A percentile compares a stretch with the other conserved stretches of the same genome.
phyloP scores from a whole-genome alignment of 2,113 vertebrate genomes.

The Cairina moschata region DNA sequence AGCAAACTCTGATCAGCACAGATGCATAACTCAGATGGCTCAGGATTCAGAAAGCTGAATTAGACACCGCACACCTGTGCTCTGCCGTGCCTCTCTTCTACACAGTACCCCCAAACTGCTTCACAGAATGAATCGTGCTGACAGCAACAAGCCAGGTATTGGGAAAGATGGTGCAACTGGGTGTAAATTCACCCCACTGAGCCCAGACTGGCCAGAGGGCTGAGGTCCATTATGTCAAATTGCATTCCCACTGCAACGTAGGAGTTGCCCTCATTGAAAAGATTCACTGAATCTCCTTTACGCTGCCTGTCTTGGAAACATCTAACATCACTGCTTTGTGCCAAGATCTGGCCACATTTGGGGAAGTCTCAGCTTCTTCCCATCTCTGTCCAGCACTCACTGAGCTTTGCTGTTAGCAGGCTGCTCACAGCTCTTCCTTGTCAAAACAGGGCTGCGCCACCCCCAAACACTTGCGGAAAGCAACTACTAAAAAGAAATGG shows the following conservation, averaged over 20 bases:
- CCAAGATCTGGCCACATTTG: background rate
- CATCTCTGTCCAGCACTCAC: background rate
- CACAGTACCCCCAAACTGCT: background rate
- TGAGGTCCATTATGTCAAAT: background rate
- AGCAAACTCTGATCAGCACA: conserved; percentile 1
- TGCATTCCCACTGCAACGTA: background rate
- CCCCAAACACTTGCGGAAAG: background rate
- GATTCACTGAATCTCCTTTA: background rate
- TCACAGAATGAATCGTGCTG: background rate
- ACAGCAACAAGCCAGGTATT: background rate
- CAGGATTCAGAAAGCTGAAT: background rate
- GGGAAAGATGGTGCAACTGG: background rate
- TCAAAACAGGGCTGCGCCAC: background rate
- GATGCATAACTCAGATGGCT: conserved; percentile 13
- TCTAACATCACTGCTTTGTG: background rate
- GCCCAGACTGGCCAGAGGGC: background rate
- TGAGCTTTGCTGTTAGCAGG: background rate
- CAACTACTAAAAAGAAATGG: background rate
- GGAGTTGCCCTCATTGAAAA: background rate
- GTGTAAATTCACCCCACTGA: background rate
- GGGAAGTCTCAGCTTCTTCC: background rate
- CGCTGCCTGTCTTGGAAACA: background rate
- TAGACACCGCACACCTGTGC: background rate
- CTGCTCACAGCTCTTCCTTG: background rate
- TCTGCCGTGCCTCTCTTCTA: background rate